Evolutionary conservation across 2,888 invertebrate species (phyloP), one percentile per base, ranked within the genome.

Genomic region (Scaptomyza parva): DNA sequence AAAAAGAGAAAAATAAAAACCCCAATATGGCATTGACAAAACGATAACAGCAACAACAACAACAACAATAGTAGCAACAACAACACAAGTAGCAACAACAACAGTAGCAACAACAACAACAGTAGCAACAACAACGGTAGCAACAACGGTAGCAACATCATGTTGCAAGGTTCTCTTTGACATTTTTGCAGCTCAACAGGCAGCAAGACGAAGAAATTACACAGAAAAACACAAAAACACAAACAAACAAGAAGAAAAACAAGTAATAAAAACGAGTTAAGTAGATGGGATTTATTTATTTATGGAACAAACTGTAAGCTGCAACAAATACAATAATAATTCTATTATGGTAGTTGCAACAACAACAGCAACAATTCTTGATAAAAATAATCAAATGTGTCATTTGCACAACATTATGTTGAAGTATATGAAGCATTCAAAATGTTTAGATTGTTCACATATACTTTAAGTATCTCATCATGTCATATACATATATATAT

Each of bases 21-120:
- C 28, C 43, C 51, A 39, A 35, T 60, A 54, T 73, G 65, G 70
- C 70, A 73, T 69, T 73, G 65, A 61, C 62, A 48, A 53, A 43
- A 43, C 47, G 50, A 54, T 57, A 44, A 37, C 39, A 43, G 11
- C 20, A 37, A 37, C 14, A 39, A 40, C 40, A 24, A 11, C 30
- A 4, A 41, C 50, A 44, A 51, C 50, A 44, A 37, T 33, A 43
- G 9, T 17, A 37, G 30, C 11, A 39, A 37, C 37, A 26, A 7
- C 33, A n/a, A n/a, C n/a, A n/a, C n/a, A n/a, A 33, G 47, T 30
- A 26, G 26, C 45, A 37, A 41, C 43, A 26, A 37, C 20, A 30
- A n/a, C n/a, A n/a, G n/a, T n/a, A n/a, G n/a, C 47, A 45, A 54
- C 53, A 44, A 37, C 39, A 43, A 9, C 20, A 37, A 37, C 14